phyloP scores from a whole-genome alignment of 2,888 invertebrate genomes.

The Cetonia aurata region DNA sequence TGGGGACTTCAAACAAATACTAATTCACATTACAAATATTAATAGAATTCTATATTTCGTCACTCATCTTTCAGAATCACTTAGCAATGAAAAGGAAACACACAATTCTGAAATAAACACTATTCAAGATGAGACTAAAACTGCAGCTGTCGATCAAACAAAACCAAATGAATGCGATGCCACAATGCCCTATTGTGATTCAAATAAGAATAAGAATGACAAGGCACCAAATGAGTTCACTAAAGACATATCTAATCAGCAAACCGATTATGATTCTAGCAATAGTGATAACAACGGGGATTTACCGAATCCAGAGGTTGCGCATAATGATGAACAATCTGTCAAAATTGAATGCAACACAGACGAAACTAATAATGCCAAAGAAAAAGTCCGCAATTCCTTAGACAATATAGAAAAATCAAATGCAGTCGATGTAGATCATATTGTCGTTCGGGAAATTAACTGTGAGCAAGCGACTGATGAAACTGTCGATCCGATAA shows the following conservation, averaged over 20 bases:
- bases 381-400: neutral
- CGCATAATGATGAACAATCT: no score
- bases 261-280: neutral
- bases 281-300: neutral
- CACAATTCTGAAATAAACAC: neutral
- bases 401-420: neutral
- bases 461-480: neutral
- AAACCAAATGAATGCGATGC: neutral
- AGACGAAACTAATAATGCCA: neutral
- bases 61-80: neutral
- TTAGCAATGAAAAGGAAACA: no score
- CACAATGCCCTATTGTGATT: neutral
- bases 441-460: no score
- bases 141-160: neutral
- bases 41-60: neutral
- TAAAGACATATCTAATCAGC: constrained; percentile 2
- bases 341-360: neutral
- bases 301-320: neutral
- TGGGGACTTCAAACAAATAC: no score
- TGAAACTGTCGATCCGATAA: neutral
- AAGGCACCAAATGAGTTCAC: neutral
- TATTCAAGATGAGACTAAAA: neutral
- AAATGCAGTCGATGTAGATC: neutral
- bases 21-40: no score
- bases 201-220: neutral